Evolutionary conservation across 1,140 invertebrate genomes (phyloP), one percentile per base, ranked within the genome.

Genomic region (Drosophila arizonae): DNA sequence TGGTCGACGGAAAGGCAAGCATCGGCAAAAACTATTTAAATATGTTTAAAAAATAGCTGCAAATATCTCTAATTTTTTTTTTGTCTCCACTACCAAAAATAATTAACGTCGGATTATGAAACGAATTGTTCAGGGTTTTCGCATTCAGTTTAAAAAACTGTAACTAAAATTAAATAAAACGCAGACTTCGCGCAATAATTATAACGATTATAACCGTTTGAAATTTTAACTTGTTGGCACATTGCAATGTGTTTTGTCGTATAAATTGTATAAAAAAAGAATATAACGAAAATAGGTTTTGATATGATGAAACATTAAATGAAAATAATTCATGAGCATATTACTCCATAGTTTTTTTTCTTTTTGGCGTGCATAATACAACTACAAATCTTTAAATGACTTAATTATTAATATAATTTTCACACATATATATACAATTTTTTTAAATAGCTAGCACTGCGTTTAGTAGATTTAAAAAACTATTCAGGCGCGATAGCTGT

Each of bases 171-270:
- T 65, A 55, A 84, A 82, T 76, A 76, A 72, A 79, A 60, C 56
- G 77, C 81, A 80, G 74, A 86, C 73, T 86, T 65, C 72, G 79
- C 82, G 79, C 76, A 81, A 69, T 62, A 68, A 73, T 64, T 63
- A 72, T 74, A 77, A 71, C 57, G 50, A 84, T 76, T 85, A 78
- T 76, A 76, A 78, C 72, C 76, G 81, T 85, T 86, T 77, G 77
- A 85, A 81, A 86, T 86, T 86, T 86, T 86, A 86, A 86, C 75
- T 86, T 86, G 81, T 86, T 82, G 77, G 79, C 79, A 82, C 79
- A 82, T 82, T 82, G 79, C 75, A 77, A 78, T 82, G 81, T 82
- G 79, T 86, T 78, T 85, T 73, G 71, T 73, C 71, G 56, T 69
- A 73, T 69, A 73, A 68, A 74, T 69, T 70, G 72, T 74, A 74